Base-by-base conservation (phyloP, 2,888 invertebrate genomes). In the Ophonus ardosiacus region DNA sequence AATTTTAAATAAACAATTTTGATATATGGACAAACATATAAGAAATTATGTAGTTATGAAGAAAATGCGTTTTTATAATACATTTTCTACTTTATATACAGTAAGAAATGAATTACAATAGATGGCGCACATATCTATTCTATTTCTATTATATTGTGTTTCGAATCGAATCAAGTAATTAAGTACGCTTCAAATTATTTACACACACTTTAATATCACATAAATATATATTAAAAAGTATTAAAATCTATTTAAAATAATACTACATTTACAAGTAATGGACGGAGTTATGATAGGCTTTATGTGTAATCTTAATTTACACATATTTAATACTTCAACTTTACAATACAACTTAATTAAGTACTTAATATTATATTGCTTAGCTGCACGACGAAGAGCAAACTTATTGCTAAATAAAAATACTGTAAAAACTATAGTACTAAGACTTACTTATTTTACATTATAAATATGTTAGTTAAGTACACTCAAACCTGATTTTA, bases 371-470 rank as follows among this genome's bases (percentile, higher is more conserved):
- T 10, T 74, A 74, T 43, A 74, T 43, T 74, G 71, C 18, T 43
- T 74, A 74, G 71, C 71, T 74, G 71, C 43, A 74, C 18, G 71
- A 40, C 43, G 71, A 74, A 74, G 71, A 74, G 71, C 71, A 43
- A 43, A 43, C 13, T 40, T 43, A 74, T n/a, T 74, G 40, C 40
- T 43, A 74, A 18, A 24, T 59, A 59, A 17, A 63, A 63, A 63
- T 63, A 24, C 15, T 17, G 13, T 59, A 65, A 65, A 65, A 21
- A 10, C 24, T 59, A 65, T 65, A 18, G 21, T 24, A 24, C 59
- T 17, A 43, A 65, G 7, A 63, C 40, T 74, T 18, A 51, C 17
- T 51, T 74, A 74, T 43, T 74, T 74, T 74, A 68, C 43, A 74
- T 74, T 8, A 51, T 74, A 51, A 74, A 74, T 74, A 74, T 18